Conservation (phyloP, 1,140 invertebrate genomes). For the Cydia fagiglandana region DNA sequence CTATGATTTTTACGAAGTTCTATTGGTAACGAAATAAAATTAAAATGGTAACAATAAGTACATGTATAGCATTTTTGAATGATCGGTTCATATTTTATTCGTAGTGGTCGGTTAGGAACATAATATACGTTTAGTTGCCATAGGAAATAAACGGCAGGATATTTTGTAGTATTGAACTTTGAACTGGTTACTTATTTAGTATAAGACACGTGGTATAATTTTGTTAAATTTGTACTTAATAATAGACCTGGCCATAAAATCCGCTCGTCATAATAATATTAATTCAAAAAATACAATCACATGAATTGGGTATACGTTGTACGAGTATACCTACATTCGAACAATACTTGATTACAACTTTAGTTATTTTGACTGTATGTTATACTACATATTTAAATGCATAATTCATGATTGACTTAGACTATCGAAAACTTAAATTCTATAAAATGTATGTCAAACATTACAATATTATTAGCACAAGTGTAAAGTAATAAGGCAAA, state of each 20-base stretch:
- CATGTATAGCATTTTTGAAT: not conserved
- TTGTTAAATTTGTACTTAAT: not conserved
- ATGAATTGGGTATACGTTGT: not conserved
- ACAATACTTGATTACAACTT: not conserved
- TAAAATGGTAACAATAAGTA: not conserved
- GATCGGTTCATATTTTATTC: not conserved
- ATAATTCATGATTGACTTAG: not conserved
- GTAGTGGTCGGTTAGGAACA: not conserved
- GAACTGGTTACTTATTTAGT: too few relatives aligned
- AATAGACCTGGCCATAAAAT: not conserved
- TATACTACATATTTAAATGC: constrained; percentile 7
- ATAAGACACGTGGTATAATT: too few relatives aligned
- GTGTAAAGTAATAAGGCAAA: constrained; percentile 35
- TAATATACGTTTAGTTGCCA: too few relatives aligned
- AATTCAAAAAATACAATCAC: not conserved
- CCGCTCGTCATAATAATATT: not conserved
- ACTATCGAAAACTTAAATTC: not conserved
- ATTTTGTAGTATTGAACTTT: too few relatives aligned
- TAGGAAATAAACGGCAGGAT: too few relatives aligned
- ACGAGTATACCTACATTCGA: not conserved
- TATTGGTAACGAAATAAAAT: not conserved
- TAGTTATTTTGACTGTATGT: not conserved
- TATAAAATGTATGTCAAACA: not conserved
- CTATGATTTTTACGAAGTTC: not conserved
- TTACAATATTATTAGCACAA: not conserved